These are phyloP conservation scores for Lasioglossum albipes DNA, from an alignment of 1,140 invertebrate genomes.

Conservation along the genomic window DNA sequence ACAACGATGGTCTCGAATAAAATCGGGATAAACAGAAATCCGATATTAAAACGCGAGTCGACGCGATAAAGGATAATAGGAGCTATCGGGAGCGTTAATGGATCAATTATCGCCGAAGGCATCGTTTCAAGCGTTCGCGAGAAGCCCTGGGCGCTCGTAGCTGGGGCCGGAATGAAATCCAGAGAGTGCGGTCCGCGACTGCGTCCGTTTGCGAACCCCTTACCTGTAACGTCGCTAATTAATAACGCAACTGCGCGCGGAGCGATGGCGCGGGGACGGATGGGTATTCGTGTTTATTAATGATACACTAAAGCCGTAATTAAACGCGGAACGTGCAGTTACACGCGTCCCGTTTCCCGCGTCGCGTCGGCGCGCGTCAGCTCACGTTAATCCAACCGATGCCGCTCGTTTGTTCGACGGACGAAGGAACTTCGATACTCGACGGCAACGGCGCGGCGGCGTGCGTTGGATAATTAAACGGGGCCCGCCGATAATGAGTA, in stretches of 20 bases:
- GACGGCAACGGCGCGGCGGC: neutral
- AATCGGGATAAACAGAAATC: too few relatives aligned
- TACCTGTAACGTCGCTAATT: constrained; percentile 22
- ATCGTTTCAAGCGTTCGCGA: too few relatives aligned
- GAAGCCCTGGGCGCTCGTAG: too few relatives aligned
- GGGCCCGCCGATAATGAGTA: constrained; percentile 51
- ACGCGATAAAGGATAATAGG: too few relatives aligned
- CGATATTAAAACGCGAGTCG: too few relatives aligned
- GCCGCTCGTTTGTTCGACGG: constrained; percentile 44
- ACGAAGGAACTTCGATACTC: constrained; percentile 31
- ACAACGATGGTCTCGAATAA: too few relatives aligned
- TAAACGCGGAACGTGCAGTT: constrained; percentile 39
- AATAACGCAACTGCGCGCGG: constrained; percentile 19
- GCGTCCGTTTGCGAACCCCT: neutral
- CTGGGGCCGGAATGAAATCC: neutral
- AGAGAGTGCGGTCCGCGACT: too few relatives aligned
- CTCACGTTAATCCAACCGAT: constrained; percentile 35
- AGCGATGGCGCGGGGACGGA: neutral
- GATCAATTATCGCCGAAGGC: neutral
- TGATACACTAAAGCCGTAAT: constrained; percentile 35
- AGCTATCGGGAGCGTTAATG: neutral
- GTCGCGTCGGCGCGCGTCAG: neutral
- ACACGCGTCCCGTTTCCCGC: neutral
- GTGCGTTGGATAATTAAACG: constrained; percentile 50
- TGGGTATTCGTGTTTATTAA: constrained; percentile 38